Conservation (phyloP, 2,888 invertebrate genomes). For the Acanthococcus lagerstroemiae region DNA sequence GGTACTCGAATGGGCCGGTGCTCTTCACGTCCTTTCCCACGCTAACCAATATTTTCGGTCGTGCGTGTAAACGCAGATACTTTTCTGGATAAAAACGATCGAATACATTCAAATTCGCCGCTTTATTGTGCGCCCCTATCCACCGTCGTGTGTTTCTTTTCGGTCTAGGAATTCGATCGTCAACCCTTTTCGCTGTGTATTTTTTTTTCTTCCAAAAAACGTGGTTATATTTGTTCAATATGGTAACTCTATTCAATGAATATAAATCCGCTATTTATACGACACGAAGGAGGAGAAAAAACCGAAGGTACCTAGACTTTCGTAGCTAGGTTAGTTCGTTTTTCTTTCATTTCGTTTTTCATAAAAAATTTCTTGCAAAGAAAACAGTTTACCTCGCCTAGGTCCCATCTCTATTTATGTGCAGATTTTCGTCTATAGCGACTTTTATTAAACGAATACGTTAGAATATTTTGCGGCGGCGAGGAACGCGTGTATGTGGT, state of each 20-base stretch:
- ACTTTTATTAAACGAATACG: background rate
- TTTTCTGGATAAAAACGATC: too few relatives aligned
- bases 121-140: too few relatives aligned
- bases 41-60: too few relatives aligned
- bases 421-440: background rate
- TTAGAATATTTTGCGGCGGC: background rate
- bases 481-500: too few relatives aligned
- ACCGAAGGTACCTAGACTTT: slow-evolving; percentile 12
- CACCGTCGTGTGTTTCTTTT: too few relatives aligned
- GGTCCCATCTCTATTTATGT: background rate
- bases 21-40: too few relatives aligned
- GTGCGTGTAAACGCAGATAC: too few relatives aligned
- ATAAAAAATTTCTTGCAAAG: background rate
- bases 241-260: slow-evolving; percentile 25
- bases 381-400: background rate
- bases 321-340: slow-evolving; percentile 8
- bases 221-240: slow-evolving; percentile 19
- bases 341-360: background rate
- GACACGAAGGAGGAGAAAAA: slow-evolving; percentile 1
- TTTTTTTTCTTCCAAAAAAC: background rate
- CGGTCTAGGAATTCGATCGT: background rate
- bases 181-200: too few relatives aligned
- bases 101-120: too few relatives aligned
- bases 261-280: slow-evolving; percentile 23
- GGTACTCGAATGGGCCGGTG: too few relatives aligned